These are phyloP conservation scores for Cladorhizidae sp. DNA, from an alignment of 37 sponge, comb jelly and placozoan species.

Conservation along the genomic window DNA sequence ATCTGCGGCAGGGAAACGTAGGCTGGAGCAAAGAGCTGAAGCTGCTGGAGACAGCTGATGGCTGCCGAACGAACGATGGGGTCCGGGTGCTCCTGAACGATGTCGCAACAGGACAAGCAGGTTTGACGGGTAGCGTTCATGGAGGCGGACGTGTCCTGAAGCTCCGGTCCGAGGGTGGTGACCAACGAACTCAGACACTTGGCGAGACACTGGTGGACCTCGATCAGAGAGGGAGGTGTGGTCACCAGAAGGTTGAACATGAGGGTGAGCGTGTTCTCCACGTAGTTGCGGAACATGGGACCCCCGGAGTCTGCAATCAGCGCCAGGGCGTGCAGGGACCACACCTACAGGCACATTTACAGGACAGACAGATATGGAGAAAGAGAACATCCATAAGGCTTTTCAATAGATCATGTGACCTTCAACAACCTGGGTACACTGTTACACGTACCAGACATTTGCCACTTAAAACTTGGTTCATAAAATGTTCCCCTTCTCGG, in stretches of 20 bases:
- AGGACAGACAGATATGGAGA: too few relatives aligned
- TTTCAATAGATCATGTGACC: too few relatives aligned
- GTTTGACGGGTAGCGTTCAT: slow-evolving; percentile 53
- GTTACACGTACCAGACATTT: too few relatives aligned
- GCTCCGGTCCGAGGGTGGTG: slow-evolving; percentile 96
- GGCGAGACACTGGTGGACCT: slow-evolving; percentile 89
- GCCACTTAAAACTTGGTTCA: too few relatives aligned
- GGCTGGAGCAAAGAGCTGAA: slow-evolving; percentile 94
- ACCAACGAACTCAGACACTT: slow-evolving; percentile 92
- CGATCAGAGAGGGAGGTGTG: slow-evolving; percentile 56
- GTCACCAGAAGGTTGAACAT: slow-evolving; percentile 77
- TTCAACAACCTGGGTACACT: too few relatives aligned
- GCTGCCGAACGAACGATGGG: slow-evolving; percentile 85
- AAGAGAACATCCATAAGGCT: too few relatives aligned
- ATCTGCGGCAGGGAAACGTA: slow-evolving; percentile 52
- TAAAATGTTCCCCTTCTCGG: too few relatives aligned
- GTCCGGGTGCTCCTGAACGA: slow-evolving; percentile 86
- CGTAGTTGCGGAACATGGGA: slow-evolving; percentile 93
- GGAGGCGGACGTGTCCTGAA: slow-evolving; percentile 67
- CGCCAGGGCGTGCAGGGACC: slow-evolving; percentile 91
- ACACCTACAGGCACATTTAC: slow-evolving; percentile 61
- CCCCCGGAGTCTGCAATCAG: slow-evolving; percentile 95
- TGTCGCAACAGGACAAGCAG: slow-evolving; percentile 58
- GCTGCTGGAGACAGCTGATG: slow-evolving; percentile 89
- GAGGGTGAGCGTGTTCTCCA: slow-evolving; percentile 80